Conservation (phyloP, 1,140 invertebrate genomes). For the Heliconius melpomene region DNA sequence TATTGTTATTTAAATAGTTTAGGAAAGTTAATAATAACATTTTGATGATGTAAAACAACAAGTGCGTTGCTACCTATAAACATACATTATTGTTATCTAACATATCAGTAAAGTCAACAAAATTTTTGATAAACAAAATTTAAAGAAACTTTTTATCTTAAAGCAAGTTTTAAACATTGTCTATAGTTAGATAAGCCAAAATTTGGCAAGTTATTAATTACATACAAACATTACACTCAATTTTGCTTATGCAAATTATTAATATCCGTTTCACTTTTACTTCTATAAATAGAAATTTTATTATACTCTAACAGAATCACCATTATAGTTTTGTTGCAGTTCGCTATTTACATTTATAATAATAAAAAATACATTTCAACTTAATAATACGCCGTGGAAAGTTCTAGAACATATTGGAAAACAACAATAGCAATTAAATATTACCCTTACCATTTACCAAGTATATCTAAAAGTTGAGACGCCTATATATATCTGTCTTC, state of each 20-base stretch:
- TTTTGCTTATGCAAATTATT: not conserved
- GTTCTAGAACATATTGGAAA: not conserved
- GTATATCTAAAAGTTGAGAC: not conserved
- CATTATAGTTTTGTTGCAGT: not conserved
- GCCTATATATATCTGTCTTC: not conserved
- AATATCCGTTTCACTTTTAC: not conserved
- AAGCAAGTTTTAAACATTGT: not conserved
- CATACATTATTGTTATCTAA: not conserved
- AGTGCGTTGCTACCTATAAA: not conserved
- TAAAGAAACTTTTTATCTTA: not conserved
- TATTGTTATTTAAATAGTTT: too few species aligned
- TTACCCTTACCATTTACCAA: constrained; percentile 1
- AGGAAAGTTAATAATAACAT: not conserved
- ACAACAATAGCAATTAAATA: not conserved
- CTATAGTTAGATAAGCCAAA: not conserved
- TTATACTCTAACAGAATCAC: not conserved
- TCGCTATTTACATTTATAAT: too few species aligned
- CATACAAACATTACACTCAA: not conserved
- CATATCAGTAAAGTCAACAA: not conserved
- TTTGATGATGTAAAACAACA: not conserved
- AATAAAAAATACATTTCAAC: not conserved
- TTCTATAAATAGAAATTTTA: not conserved
- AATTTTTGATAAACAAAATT: not conserved
- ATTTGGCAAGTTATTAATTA: not conserved
- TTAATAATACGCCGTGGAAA: not conserved